These are phyloP conservation scores for Tachina lurida DNA, from an alignment of 2,888 invertebrate genomes.

Conservation along the genomic window DNA sequence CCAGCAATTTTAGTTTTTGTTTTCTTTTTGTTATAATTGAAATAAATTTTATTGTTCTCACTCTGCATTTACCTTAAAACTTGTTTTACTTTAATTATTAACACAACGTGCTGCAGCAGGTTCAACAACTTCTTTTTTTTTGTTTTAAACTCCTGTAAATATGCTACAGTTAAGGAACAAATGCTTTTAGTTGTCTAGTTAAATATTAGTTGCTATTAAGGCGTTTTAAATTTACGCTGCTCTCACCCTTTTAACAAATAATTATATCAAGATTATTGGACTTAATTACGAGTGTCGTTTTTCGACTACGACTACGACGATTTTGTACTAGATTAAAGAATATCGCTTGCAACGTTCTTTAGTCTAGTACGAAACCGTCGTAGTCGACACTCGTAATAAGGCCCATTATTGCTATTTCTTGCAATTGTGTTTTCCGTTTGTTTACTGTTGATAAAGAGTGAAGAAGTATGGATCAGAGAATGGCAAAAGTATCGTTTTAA, in stretches of 20 bases:
- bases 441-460: too few relatives aligned
- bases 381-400: too few relatives aligned
- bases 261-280: too few relatives aligned
- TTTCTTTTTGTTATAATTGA: not conserved
- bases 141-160: not conserved
- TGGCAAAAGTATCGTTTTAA: not conserved
- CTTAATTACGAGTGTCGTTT: too few relatives aligned
- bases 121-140: not conserved
- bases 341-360: too few relatives aligned
- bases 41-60: not conserved
- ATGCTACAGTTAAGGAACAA: conserved; percentile 7
- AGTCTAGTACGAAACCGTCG: too few relatives aligned
- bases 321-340: too few relatives aligned
- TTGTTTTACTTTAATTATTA: conserved; percentile 16
- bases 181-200: conserved; percentile 2
- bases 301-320: too few relatives aligned
- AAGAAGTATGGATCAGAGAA: not conserved
- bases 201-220: conserved; percentile 2
- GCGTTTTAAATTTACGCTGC: not conserved
- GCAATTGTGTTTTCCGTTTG: not conserved
- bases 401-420: not conserved
- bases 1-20: not conserved
- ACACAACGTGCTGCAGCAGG: not conserved
- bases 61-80: not conserved
- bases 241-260: not conserved